Evolutionary conservation across 2,888 invertebrate genomes (phyloP).

Genomic region (Odontocerum albicorne): DNA sequence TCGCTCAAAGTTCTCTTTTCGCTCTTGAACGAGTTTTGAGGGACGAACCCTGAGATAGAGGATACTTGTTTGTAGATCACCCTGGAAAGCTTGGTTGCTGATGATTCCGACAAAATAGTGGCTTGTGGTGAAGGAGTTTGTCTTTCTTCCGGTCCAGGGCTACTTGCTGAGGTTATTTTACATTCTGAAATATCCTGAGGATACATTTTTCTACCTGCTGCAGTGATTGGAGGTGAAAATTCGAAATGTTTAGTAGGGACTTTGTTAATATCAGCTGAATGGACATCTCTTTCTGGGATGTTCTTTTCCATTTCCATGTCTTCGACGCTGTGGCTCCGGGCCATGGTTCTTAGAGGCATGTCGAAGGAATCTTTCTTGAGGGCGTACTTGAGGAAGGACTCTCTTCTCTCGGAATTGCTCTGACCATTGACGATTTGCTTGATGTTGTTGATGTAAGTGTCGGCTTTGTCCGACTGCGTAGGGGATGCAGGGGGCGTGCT

Average conservation of each 20-base stretch:
- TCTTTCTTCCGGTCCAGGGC: slow-evolving; percentile 5
- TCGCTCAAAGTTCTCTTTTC: slow-evolving; percentile 31
- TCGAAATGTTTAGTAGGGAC: slow-evolving; percentile 17
- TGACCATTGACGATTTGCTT: slow-evolving; percentile 6
- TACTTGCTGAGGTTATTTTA: slow-evolving; percentile 20
- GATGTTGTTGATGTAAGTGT: slow-evolving; percentile 6
- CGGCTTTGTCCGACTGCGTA: slow-evolving; percentile 27
- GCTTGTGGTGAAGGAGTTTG: slow-evolving; percentile 10
- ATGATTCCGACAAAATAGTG: neutral
- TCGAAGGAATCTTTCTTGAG: slow-evolving; percentile 21
- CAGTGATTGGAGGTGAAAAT: slow-evolving; percentile 40
- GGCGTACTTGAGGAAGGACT: slow-evolving; percentile 28
- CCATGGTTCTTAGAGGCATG: slow-evolving; percentile 33
- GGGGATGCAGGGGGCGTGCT: slow-evolving; percentile 28
- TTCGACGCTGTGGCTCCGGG: slow-evolving; percentile 37
- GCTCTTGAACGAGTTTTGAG: slow-evolving; percentile 28
- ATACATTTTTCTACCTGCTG: slow-evolving; percentile 57
- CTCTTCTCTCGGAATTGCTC: slow-evolving; percentile 9
- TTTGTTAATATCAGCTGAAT: slow-evolving; percentile 28
- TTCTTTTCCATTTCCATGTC: slow-evolving; percentile 27
- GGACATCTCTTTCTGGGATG: slow-evolving; percentile 31
- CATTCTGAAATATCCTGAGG: slow-evolving; percentile 43
- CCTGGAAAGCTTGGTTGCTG: slow-evolving; percentile 36
- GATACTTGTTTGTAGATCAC: slow-evolving; percentile 24
- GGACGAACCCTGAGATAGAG: slow-evolving; percentile 40